These are phyloP conservation scores for Irena cyanogastra DNA, from an alignment of 2,113 vertebrate genomes.

Conservation along the genomic window DNA sequence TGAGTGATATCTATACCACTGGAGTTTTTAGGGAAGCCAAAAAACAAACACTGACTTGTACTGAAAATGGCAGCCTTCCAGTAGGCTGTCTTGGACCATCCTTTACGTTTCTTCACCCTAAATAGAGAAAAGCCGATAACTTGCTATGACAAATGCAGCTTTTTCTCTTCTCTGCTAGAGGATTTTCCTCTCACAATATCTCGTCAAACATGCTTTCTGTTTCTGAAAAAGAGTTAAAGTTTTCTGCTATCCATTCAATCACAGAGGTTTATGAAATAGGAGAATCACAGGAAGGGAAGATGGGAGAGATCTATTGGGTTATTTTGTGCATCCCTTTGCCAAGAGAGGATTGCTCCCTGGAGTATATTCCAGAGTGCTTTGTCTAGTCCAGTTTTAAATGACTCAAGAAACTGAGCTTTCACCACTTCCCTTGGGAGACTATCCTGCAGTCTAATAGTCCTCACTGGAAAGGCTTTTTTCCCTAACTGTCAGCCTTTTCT, in stretches of 20 bases:
- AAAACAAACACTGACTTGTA: background rate
- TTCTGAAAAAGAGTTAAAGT: conserved; percentile 38
- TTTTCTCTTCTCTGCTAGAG: background rate
- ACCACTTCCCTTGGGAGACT: conserved; percentile 47
- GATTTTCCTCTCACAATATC: background rate
- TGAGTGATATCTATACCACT: background rate
- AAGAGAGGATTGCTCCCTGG: conserved; percentile 43
- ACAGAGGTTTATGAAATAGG: conserved; percentile 10
- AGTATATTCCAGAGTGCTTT: conserved; percentile 46
- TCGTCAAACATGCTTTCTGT: conserved; percentile 7
- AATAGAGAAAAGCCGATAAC: background rate
- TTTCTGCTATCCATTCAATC: conserved; percentile 28
- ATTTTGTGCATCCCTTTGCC: conserved; percentile 53
- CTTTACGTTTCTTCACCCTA: background rate
- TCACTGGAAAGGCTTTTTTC: conserved; percentile 33
- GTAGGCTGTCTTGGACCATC: background rate
- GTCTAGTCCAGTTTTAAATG: conserved; percentile 45
- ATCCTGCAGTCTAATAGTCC: conserved; percentile 41
- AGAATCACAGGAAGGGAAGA: conserved; percentile 1
- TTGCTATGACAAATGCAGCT: background rate
- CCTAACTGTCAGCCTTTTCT: conserved; percentile 12
- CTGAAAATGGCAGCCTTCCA: background rate
- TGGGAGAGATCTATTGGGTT: conserved; percentile 29
- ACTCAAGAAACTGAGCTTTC: conserved; percentile 45
- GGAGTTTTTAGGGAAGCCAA: background rate